phyloP scores from a whole-genome alignment of 2,113 vertebrate genomes.

The Alosa alosa region DNA sequence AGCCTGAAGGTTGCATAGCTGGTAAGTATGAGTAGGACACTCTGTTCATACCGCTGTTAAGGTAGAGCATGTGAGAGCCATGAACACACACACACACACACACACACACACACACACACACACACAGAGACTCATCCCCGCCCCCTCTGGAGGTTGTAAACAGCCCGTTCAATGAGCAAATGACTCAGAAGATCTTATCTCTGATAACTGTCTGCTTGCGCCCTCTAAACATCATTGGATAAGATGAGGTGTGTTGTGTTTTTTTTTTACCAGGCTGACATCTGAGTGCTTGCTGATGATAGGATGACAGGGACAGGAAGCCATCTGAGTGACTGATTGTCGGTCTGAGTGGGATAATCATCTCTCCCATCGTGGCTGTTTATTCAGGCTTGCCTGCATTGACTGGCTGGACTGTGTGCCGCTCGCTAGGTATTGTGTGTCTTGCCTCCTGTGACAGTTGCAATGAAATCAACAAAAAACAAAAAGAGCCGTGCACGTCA shows the following conservation, averaged over 20 bases:
- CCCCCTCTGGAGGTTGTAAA: not conserved
- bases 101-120: no score
- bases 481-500: not conserved
- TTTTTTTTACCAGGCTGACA: not conserved
- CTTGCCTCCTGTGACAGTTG: not conserved
- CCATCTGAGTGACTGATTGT: not conserved
- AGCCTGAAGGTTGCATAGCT: not conserved
- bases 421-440: not conserved
- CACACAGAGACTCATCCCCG: no score
- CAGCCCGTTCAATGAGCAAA: not conserved
- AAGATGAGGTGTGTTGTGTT: not conserved
- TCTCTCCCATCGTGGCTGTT: not conserved
- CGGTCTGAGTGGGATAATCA: not conserved
- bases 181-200: not conserved
- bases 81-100: not conserved
- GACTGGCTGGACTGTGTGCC: not conserved
- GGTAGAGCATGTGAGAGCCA: not conserved
- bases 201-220: not conserved
- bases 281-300: not conserved
- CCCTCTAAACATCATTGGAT: constrained; percentile 7
- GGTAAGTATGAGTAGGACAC: not conserved
- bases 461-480: not conserved
- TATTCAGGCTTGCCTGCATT: not conserved
- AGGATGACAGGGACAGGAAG: constrained; percentile 6
- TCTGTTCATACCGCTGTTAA: not conserved